Base-by-base conservation (phyloP, 2,888 invertebrate species). In the Dendrolimus pini region DNA sequence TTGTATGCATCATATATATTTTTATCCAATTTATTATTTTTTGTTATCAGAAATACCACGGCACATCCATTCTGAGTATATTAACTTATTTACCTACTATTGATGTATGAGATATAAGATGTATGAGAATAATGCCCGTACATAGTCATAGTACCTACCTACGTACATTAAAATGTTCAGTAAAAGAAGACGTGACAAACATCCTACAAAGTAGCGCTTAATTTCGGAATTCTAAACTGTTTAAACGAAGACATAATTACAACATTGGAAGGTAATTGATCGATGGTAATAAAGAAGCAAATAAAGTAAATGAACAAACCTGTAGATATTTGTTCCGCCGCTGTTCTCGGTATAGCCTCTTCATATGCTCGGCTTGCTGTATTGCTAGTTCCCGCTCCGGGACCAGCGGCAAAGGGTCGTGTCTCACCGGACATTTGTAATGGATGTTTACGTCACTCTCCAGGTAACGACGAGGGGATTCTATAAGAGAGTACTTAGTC, bases 361-460 rank as follows among this genome's bases (percentile, higher is more conserved):
- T 95, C 97, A 97, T 97, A 69, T 96, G 95, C 80, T 97, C 96
- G 56, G 97, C 97, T 88, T 97, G 97, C 70, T 96, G 94, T 67
- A 94, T 91, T 59, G 96, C 95, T 77, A 97, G 92, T 83, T 98
- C 98, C 78, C 97, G 95, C 82, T 98, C 98, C 70, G 97, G 96
- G 67, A 96, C 92, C 68, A 94, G 93, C 68, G 96, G 96, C 89
- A 98, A 95, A 67, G 96, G 95, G 81, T 97, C 96, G 79, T 96
- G 94, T 64, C 97, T 93, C 68, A 97, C 94, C 61, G 98, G 97
- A 65, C 95, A 96, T 80, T 96, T 93, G 92, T 97, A 98, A 90
- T 97, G 97, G 83, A 98, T 97, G 83, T 97, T 98, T 77, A 98
- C 97, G 86, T 97, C 97, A 82, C 96, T 95, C 90, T 97, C 97